Base-by-base conservation (phyloP, 2,113 vertebrate genomes). In the Tupaia tana region DNA sequence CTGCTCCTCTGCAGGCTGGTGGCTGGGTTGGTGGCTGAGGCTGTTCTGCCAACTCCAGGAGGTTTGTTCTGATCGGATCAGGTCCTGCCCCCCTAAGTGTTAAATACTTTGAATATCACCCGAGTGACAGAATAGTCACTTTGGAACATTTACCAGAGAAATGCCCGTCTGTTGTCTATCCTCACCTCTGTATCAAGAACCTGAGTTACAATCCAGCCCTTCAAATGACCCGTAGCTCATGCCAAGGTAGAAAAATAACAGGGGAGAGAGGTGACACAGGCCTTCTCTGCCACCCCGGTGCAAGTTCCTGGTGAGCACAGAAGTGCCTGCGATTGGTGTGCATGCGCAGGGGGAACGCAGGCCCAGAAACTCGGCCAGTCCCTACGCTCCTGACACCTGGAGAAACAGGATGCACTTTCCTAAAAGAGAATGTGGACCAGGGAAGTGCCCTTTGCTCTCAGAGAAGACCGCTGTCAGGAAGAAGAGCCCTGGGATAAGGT, bases 211-310 rank as follows among this genome's bases (percentile, higher is more conserved):
- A 66, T 81, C 95, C 92, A 95, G 88, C 20, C 75, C 94, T 93
- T 95, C 80, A 94, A 81, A 95, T 74, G 94, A 96, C 94, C 94
- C 34, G 6, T 4, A 64, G 73, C 69, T 67, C 82, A 77, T 7
- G 87, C 69, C 56, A 82, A 75, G 61, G n/a, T 66, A 73, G 66
- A 71, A 69, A 86, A 92, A 86, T 22, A 66, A 64, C 31, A 22
- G 8, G 19, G 16, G 63, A 14, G 6, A n/a, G n/a, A 2, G 3
- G 25, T 12, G 27, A 25, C 56, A 43, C 20, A 52, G 0, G 13
- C 15, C 2, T 34, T 27, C 34, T 15, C 19, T 52, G 22, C 7
- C 19, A 34, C 87, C 59, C 0, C 0, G 27, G n/a, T 10, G 3
- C 31, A 6, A 3, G 18, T 31, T 52, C 12, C 74, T 9, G 9